Percentiles rank a stretch among this genome's conserved stretches.
Evolutionary conservation across 2,888 invertebrate species (phyloP).

Genomic region (Aplocera efformata): DNA sequence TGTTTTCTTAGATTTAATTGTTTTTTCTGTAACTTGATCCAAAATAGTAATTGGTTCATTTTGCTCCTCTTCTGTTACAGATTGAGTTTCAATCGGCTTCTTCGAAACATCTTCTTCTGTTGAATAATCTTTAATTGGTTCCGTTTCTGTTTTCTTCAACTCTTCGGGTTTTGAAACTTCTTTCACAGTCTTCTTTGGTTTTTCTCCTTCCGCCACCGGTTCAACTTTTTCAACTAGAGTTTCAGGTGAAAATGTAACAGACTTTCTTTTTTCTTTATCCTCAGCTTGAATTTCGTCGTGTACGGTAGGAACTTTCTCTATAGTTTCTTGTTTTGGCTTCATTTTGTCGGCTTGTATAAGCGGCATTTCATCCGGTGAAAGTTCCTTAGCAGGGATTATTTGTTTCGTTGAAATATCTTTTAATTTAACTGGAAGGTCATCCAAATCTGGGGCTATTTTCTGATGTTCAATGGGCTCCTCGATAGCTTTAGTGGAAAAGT

Average conservation of each 20-base stretch:
- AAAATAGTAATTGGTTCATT: too few species aligned
- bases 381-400: not conserved
- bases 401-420: not conserved
- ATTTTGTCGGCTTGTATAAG: too few species aligned
- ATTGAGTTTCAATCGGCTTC: not conserved
- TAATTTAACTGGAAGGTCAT: constrained; percentile 28
- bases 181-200: not conserved
- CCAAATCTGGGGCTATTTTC: constrained; percentile 30
- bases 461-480: constrained; percentile 24
- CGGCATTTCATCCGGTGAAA: too few species aligned
- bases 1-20: not conserved
- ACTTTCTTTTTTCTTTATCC: not conserved
- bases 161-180: constrained; percentile 11
- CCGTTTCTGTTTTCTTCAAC: constrained; percentile 4
- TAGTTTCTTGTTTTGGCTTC: too few species aligned
- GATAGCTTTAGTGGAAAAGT: constrained; percentile 32
- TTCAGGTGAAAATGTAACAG: not conserved
- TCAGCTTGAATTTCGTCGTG: not conserved
- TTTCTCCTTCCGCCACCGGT: constrained; percentile 22
- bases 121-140: not conserved
- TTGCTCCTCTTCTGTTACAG: too few species aligned
- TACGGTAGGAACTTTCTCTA: too few species aligned
- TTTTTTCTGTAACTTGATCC: too few species aligned
- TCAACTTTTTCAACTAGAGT: constrained; percentile 12
- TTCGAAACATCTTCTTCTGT: too few species aligned